Evolutionary conservation across 2,797 vertebrate genomes (phyloP).

Genomic region (Okamejei kenojei): DNA sequence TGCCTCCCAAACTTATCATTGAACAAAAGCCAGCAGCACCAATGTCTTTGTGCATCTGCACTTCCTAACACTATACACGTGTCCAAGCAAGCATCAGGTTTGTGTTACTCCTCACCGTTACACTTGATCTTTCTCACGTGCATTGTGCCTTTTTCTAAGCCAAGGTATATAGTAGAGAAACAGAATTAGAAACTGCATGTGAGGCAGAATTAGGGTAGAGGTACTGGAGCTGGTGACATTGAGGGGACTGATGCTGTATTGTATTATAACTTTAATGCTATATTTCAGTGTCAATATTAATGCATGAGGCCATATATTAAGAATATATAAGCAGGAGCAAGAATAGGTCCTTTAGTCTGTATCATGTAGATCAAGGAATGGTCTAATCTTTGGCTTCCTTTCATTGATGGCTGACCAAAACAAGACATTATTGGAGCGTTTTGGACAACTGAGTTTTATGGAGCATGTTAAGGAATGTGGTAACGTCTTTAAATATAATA

Average conservation of each 20-base stretch:
- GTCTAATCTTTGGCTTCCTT: no score
- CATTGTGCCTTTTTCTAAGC: background rate
- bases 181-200: background rate
- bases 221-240: background rate
- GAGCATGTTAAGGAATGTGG: background rate
- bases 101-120: background rate
- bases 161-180: background rate
- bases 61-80: no score
- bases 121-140: background rate
- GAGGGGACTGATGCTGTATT: background rate
- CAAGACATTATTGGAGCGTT: background rate
- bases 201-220: background rate
- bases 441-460: background rate
- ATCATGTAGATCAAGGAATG: no score
- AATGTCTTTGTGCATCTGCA: background rate
- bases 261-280: background rate
- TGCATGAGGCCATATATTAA: background rate
- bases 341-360: no score
- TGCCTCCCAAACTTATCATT: background rate
- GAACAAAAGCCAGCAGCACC: background rate
- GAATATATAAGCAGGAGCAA: no score
- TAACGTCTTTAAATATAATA: background rate
- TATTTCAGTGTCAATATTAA: background rate
- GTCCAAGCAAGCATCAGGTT: no score
- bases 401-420: background rate